These are phyloP conservation scores for Chunga burmeisteri DNA, from an alignment of 2,113 vertebrate genomes.

Conservation along the genomic window DNA sequence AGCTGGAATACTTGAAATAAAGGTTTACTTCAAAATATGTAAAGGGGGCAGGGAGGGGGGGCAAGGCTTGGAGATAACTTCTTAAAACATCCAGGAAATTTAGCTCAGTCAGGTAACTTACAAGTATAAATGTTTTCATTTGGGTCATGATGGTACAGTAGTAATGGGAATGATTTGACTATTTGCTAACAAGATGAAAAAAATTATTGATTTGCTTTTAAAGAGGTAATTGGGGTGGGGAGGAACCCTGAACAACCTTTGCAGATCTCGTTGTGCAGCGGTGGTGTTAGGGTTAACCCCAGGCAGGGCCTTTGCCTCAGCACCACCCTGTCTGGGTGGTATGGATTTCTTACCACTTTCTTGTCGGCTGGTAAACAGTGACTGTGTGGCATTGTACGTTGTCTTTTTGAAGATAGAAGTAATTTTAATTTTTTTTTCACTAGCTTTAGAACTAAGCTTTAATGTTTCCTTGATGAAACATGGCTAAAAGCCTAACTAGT, in stretches of 20 bases:
- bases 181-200: not conserved
- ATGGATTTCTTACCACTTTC: not conserved
- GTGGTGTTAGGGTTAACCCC: not conserved
- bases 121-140: not conserved
- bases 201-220: not conserved
- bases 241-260: not conserved
- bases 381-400: not conserved
- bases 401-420: not conserved
- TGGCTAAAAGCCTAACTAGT: not conserved
- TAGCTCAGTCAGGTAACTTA: not conserved
- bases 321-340: not conserved
- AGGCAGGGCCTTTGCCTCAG: not conserved
- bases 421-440: not conserved
- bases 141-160: not conserved
- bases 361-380: not conserved
- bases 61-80: not conserved
- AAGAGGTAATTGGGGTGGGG: not conserved
- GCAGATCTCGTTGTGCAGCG: rapidly evolving
- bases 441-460: not conserved
- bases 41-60: rapidly evolving
- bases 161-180: not conserved
- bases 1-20: not conserved
- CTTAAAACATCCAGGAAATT: no score
- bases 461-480: not conserved
- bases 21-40: not conserved